phyloP scores from a whole-genome alignment of 2,888 invertebrate genomes.

The Octodonta nipae region DNA sequence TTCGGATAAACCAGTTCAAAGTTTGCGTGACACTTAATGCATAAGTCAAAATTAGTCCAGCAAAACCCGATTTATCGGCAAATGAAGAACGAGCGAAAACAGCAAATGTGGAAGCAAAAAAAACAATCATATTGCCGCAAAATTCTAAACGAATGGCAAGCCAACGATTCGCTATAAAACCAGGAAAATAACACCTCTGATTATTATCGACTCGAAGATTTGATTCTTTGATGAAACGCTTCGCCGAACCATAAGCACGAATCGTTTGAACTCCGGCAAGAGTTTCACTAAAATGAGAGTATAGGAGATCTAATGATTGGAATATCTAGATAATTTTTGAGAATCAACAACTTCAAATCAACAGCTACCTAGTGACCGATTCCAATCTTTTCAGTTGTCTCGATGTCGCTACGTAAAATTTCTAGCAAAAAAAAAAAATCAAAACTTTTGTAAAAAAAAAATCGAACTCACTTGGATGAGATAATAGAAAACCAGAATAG shows the following conservation, averaged over 20 bases:
- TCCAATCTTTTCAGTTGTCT: conserved; percentile 86
- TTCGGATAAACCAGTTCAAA: conserved; percentile 87
- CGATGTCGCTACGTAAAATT: conserved; percentile 87
- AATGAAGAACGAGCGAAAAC: conserved; percentile 70
- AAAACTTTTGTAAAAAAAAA: too few relatives aligned
- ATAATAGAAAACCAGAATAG: too few relatives aligned
- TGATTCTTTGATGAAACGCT: conserved; percentile 76
- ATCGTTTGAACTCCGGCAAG: conserved; percentile 76
- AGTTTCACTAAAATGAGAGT: conserved; percentile 91
- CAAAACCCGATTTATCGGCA: conserved; percentile 60
- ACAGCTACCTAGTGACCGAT: conserved; percentile 84
- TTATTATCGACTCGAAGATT: conserved; percentile 82
- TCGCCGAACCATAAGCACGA: conserved; percentile 67
- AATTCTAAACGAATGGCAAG: conserved; percentile 86
- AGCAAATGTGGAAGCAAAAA: conserved; percentile 86
- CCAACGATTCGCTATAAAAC: conserved; percentile 89
- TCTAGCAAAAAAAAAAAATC: too few relatives aligned
- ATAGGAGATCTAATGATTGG: conserved; percentile 96
- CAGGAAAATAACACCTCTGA: conserved; percentile 84
- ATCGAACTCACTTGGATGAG: too few relatives aligned
- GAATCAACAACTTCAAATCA: too few relatives aligned
- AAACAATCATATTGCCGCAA: conserved; percentile 88
- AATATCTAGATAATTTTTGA: too few relatives aligned
- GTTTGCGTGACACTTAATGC: conserved; percentile 84
- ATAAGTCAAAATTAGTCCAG: conserved; percentile 81